Evolutionary conservation across 2,888 invertebrate species (phyloP).

Genomic region (Notodonta ziczac): DNA sequence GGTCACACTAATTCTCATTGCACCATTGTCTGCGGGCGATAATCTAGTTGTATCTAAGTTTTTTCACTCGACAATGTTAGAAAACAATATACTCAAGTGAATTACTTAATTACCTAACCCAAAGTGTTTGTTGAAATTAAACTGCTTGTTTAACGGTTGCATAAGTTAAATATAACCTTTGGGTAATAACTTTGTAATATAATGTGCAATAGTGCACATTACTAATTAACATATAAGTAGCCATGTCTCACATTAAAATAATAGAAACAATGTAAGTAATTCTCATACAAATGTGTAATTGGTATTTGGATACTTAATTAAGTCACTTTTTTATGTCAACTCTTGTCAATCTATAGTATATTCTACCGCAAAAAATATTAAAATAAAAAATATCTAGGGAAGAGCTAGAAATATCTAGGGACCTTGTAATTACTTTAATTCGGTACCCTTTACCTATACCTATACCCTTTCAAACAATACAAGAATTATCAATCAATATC

Average conservation of each 20-base stretch:
- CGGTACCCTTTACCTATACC: too few species aligned
- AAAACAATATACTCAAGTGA: constrained; percentile 10
- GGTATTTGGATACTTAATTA: too few species aligned
- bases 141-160: constrained; percentile 7
- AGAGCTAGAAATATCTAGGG: too few species aligned
- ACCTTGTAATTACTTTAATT: too few species aligned
- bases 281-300: background rate
- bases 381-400: too few species aligned
- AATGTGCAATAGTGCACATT: background rate
- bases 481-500: too few species aligned
- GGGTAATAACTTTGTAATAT: constrained; percentile 5
- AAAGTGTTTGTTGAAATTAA: constrained; percentile 9
- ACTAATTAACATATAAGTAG: background rate
- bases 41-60: constrained; percentile 24
- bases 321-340: too few species aligned
- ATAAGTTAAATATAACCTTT: constrained; percentile 1
- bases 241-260: background rate
- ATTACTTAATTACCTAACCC: constrained; percentile 20
- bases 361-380: too few species aligned
- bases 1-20: constrained; percentile 1
- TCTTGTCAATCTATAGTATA: too few species aligned
- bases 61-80: constrained; percentile 5
- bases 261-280: background rate
- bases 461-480: too few species aligned
- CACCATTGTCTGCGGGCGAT: constrained; percentile 41